phyloP scores from a whole-genome alignment of 2,888 invertebrate species.

The Eremobia ochroleuca region DNA sequence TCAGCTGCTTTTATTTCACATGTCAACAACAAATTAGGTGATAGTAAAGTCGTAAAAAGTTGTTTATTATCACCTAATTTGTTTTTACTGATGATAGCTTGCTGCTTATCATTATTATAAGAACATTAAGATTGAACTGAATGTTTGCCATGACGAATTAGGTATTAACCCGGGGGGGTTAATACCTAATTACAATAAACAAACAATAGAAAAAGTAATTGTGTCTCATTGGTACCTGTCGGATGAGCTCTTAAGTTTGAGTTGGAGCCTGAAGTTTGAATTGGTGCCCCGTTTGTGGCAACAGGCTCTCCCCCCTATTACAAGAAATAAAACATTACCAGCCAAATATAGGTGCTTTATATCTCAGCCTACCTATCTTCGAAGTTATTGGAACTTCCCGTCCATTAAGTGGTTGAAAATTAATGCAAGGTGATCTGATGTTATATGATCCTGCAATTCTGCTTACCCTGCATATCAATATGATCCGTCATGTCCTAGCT shows the following conservation, averaged over 20 bases:
- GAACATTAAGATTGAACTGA: constrained; percentile 27
- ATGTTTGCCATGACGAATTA: not conserved
- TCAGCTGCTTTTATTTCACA: constrained; percentile 42
- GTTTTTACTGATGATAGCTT: constrained; percentile 34
- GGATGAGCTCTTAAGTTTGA: no score
- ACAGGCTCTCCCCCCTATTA: not conserved
- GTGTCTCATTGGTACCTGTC: not conserved
- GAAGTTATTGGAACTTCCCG: not conserved
- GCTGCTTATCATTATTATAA: constrained; percentile 30
- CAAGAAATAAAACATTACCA: not conserved
- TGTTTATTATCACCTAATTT: constrained; percentile 45
- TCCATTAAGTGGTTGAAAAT: not conserved
- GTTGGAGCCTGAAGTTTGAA: not conserved
- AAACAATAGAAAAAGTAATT: no score
- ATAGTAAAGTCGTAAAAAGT: constrained; percentile 5
- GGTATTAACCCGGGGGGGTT: not conserved
- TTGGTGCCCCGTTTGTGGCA: not conserved
- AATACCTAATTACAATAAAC: no score
- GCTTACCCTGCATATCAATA: not conserved
- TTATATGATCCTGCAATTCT: not conserved
- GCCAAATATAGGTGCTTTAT: no score
- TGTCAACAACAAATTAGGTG: constrained; percentile 33
- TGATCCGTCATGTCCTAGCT: not conserved
- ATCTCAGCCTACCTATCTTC: not conserved
- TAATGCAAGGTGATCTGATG: not conserved